Percentiles rank a stretch among this genome's conserved stretches.
These are phyloP conservation scores for Notiomystis cincta DNA, from an alignment of 2,113 vertebrate genomes.

Conservation along the genomic window DNA sequence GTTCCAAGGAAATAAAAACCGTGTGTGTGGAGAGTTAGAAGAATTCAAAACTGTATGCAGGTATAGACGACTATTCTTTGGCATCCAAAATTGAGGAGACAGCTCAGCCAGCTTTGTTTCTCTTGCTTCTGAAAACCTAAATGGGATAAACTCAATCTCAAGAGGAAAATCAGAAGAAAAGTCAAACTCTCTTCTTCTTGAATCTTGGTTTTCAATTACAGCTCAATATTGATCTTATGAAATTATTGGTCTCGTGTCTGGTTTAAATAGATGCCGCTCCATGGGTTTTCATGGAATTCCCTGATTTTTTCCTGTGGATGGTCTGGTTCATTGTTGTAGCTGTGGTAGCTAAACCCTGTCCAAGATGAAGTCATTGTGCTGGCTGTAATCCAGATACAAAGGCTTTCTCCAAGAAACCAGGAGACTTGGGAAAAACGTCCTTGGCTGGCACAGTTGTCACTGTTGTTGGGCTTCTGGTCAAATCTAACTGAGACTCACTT, in stretches of 20 bases:
- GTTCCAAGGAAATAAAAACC: background rate
- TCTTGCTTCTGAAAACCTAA: background rate
- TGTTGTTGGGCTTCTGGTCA: background rate
- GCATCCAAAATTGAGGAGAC: background rate
- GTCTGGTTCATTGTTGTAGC: background rate
- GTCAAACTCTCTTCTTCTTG: background rate
- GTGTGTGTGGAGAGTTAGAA: background rate
- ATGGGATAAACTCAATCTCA: background rate
- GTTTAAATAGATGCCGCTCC: background rate
- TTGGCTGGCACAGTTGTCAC: background rate
- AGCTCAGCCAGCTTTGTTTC: background rate
- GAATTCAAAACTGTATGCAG: background rate
- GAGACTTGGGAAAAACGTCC: background rate
- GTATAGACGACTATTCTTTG: background rate
- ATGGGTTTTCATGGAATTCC: background rate
- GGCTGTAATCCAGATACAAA: background rate
- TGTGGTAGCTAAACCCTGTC: background rate
- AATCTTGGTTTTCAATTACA: background rate
- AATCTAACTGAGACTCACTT: background rate
- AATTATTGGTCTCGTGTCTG: background rate
- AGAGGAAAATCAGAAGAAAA: background rate
- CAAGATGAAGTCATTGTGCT: background rate
- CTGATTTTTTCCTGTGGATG: background rate
- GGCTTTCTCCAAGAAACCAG: background rate
- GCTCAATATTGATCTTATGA: background rate